These are phyloP conservation scores for Leptopilina clavipes DNA, from an alignment of 1,140 invertebrate genomes.

Conservation along the genomic window DNA sequence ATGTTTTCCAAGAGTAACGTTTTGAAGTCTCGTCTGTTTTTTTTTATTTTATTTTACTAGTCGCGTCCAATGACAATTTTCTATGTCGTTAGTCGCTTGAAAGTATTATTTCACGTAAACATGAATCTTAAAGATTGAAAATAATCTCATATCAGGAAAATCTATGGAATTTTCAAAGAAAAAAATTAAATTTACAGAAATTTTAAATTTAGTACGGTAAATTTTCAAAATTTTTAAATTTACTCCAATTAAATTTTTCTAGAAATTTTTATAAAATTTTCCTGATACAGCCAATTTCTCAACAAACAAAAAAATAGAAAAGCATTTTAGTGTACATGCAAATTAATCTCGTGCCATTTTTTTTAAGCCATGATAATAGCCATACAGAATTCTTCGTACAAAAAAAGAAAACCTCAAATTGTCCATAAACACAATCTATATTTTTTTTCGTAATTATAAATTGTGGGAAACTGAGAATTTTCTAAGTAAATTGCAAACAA, in stretches of 20 bases:
- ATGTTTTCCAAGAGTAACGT: not conserved
- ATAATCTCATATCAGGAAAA: not conserved
- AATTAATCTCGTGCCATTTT: constrained; percentile 20
- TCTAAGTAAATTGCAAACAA: not conserved
- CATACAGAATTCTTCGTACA: constrained; percentile 22
- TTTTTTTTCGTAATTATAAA: too few species aligned
- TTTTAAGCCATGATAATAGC: not conserved
- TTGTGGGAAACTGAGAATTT: too few species aligned
- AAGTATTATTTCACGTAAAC: constrained; percentile 24
- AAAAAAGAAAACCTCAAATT: not conserved
- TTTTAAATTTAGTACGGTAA: not conserved
- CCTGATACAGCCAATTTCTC: too few species aligned
- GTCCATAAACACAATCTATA: too few species aligned
- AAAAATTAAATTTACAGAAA: not conserved
- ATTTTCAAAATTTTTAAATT: not conserved
- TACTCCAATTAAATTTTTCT: not conserved
- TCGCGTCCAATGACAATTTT: constrained; percentile 22
- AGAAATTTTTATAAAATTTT: too few species aligned
- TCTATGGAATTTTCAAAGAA: not conserved
- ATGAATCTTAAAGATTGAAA: not conserved
- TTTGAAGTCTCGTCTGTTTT: not conserved
- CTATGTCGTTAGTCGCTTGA: constrained; percentile 10
- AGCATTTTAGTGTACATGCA: not conserved
- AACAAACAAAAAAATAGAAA: too few species aligned
- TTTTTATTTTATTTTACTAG: not conserved